phyloP scores from a whole-genome alignment of 2,888 invertebrate species.

The Zygothrica quintamaculata region DNA sequence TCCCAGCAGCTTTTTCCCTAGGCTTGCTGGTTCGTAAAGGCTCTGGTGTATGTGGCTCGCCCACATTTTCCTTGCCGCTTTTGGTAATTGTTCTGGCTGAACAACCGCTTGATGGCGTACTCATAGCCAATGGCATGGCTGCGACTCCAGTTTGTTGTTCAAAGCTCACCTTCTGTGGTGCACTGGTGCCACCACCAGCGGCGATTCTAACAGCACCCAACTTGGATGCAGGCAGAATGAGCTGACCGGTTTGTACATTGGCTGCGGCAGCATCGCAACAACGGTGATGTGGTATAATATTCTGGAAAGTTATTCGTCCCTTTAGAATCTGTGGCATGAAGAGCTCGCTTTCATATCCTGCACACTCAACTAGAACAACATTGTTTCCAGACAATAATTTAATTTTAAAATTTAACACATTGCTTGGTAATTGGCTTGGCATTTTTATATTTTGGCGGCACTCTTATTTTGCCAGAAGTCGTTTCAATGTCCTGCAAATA shows the following conservation, averaged over 20 bases:
- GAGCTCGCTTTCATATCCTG: constrained; percentile 76
- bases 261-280: constrained; percentile 64
- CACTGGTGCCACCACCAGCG: not conserved
- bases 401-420: constrained; percentile 59
- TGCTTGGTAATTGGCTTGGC: constrained; percentile 16
- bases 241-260: constrained; percentile 16
- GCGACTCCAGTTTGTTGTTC: not conserved
- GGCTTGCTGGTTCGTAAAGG: constrained; percentile 35
- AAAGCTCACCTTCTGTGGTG: constrained; percentile 18
- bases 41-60: constrained; percentile 46
- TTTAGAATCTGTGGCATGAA: constrained; percentile 79
- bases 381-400: constrained; percentile 75
- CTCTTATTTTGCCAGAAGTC: too few species aligned
- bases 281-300: constrained; percentile 71
- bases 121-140: constrained; percentile 50
- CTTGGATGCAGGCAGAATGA: constrained; percentile 16
- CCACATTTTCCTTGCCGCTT: constrained; percentile 48
- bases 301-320: constrained; percentile 74
- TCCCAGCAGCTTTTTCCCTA: not conserved
- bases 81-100: not conserved
- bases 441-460: constrained; percentile 22
- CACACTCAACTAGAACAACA: constrained; percentile 72
- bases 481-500: too few species aligned
- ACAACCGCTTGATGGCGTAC: constrained; percentile 48
- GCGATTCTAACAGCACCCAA: constrained; percentile 11